These are phyloP conservation scores for Psix sp. DNA, from an alignment of 1,140 invertebrate species.

Conservation along the genomic window DNA sequence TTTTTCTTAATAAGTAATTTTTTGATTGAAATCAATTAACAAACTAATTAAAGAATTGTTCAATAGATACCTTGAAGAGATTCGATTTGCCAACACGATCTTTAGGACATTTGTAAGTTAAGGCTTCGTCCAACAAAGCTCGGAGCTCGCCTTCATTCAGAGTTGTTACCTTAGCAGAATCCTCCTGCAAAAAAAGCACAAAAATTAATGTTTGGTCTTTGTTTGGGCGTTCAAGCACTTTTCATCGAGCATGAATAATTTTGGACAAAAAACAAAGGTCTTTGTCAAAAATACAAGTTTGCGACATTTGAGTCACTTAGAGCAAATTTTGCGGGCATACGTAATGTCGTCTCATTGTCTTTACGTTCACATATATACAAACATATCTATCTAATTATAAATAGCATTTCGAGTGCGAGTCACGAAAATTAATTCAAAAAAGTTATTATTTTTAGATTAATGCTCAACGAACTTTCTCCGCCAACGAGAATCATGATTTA, in stretches of 20 bases:
- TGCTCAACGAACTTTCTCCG: too few species aligned
- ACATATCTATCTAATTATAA: too few species aligned
- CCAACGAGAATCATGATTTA: not conserved
- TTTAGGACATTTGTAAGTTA: slow-evolving; percentile 86
- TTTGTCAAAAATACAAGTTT: too few species aligned
- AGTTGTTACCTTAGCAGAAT: slow-evolving; percentile 79
- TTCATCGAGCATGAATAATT: not conserved
- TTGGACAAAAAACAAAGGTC: not conserved
- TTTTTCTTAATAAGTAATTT: slow-evolving; percentile 10
- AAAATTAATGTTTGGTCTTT: too few species aligned
- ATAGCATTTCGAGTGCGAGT: too few species aligned
- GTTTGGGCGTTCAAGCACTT: too few species aligned
- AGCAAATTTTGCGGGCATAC: too few species aligned
- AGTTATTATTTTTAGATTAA: too few species aligned
- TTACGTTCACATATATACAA: too few species aligned
- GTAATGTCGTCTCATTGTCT: too few species aligned
- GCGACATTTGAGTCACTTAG: too few species aligned
- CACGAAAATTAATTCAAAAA: too few species aligned
- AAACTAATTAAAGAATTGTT: not conserved
- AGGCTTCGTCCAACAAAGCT: slow-evolving; percentile 85
- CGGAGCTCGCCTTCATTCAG: slow-evolving; percentile 84
- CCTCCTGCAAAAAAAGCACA: slow-evolving; percentile 75
- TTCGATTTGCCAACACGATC: slow-evolving; percentile 86
- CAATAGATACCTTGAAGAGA: slow-evolving; percentile 82
- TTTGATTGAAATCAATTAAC: slow-evolving; percentile 4